Base-by-base conservation (phyloP, 2,797 vertebrate species). In the Ptychobarbus kaznakovi region DNA sequence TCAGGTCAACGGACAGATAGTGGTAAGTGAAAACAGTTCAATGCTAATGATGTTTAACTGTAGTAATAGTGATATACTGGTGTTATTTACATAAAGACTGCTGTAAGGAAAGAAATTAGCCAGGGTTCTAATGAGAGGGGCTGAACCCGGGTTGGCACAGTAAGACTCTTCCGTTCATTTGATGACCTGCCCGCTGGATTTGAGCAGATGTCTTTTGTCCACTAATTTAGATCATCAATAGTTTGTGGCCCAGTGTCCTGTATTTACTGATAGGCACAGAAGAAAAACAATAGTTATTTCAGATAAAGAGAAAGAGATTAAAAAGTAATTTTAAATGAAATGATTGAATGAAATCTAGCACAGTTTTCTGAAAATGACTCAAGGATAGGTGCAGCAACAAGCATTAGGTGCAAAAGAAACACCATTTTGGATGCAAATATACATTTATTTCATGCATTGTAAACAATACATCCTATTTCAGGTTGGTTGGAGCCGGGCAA, bases 1-100 rank as follows among this genome's bases (percentile, higher is more conserved):
- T 88, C 95, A 99, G 93, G 95, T 99, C 91, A 98, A 99, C 0
- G 93, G 95, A 89, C 97, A 97, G 91, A 96, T 97, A 38, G 98
- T 99, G 96, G 98, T 99, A 91, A 97, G 98, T 93, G 77, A 0
- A 32, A 40, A 28, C n/a, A 38, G 5, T 58, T 80, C 5, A 69
- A 1, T 79, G 35, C 40, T 70, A 61, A 79, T 58, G 25, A 25
- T n/a, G 66, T 32, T 51, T 65, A 61, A 73, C n/a, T 44, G 69
- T 28, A 22, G 32, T 49, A 46, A 18, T 38, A 11, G 35, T 63
- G 1, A 80, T 22, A 83, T 73, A 12, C 28, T 44, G 18, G 32
- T 35, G 58, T 42, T 79, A 61, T 79, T 84, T 70, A 46, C 38
- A 58, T 61, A 70, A 84, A 68, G n/a, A 76, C 32, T 76, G 63